Conservation (phyloP, 2,797 vertebrate genomes). For the Sebastes trivittatus region DNA sequence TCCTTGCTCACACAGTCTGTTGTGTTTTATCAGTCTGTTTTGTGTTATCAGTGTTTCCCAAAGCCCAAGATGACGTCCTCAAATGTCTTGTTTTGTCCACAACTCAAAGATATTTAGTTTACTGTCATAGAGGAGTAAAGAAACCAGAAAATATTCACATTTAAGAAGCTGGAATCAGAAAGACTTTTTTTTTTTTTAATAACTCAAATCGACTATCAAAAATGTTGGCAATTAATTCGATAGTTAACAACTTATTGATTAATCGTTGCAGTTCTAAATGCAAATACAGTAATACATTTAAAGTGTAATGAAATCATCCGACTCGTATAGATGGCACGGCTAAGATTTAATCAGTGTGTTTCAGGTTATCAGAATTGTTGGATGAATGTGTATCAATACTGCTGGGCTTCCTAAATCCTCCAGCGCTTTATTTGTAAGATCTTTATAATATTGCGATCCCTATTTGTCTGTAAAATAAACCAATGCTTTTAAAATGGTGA, state of each 20-base stretch:
- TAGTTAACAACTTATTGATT: too few relatives aligned
- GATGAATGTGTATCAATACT: neutral
- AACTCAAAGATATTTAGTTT: too few relatives aligned
- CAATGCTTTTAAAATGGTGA: fast-evolving
- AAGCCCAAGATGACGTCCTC: too few relatives aligned
- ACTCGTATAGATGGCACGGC: neutral
- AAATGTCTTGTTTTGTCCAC: too few relatives aligned
- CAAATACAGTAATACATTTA: neutral
- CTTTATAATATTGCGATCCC: neutral
- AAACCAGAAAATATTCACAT: too few relatives aligned
- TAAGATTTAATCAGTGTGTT: neutral
- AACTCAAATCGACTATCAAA: fast-evolving
- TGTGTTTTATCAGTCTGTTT: too few relatives aligned
- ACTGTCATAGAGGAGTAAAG: too few relatives aligned
- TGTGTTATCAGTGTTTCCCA: too few relatives aligned
- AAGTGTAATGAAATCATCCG: neutral
- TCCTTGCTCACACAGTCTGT: too few relatives aligned
- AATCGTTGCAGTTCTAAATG: neutral
- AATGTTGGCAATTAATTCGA: fast-evolving
- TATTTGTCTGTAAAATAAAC: neutral
- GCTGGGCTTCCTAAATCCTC: neutral
- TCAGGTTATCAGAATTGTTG: neutral
- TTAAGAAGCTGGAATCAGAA: fast-evolving
- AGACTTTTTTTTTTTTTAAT: too few relatives aligned
- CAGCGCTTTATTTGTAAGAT: neutral